These are phyloP conservation scores for Eledone cirrhosa DNA, from an alignment of 2,888 invertebrate genomes.

Conservation along the genomic window DNA sequence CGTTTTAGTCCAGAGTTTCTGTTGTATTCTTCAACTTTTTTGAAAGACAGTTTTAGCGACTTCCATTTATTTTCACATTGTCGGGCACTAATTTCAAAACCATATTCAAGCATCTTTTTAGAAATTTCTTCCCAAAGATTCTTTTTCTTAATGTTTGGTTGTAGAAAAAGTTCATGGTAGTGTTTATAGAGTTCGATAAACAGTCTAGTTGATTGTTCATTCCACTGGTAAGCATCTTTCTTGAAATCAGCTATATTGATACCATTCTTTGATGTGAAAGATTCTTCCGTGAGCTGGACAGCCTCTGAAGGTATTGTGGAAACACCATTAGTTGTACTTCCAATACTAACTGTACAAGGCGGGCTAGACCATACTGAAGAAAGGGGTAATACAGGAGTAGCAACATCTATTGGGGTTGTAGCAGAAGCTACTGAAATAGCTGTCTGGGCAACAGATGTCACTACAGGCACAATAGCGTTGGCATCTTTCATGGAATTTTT, in stretches of 20 bases:
- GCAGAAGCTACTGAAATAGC: background rate
- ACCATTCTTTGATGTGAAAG: background rate
- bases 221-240: constrained; percentile 23
- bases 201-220: background rate
- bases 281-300: background rate
- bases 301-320: background rate
- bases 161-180: constrained; percentile 15
- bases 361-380: background rate
- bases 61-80: constrained; percentile 24
- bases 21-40: constrained; percentile 25
- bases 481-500: no score
- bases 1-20: constrained; percentile 5
- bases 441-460: background rate
- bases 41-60: constrained; percentile 14
- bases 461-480: no score
- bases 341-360: background rate
- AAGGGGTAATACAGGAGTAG: background rate
- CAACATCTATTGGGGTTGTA: background rate
- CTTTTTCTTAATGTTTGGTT: constrained; percentile 10
- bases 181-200: constrained; percentile 16
- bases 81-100: constrained; percentile 17
- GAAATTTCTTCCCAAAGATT: constrained; percentile 23
- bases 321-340: background rate
- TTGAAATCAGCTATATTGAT: constrained; percentile 24
- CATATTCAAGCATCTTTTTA: constrained; percentile 18